Evolutionary conservation across 23 tunicate species (phyloP), one percentile per base, ranked within the genome.

Genomic region (Halocynthia roretzi): DNA sequence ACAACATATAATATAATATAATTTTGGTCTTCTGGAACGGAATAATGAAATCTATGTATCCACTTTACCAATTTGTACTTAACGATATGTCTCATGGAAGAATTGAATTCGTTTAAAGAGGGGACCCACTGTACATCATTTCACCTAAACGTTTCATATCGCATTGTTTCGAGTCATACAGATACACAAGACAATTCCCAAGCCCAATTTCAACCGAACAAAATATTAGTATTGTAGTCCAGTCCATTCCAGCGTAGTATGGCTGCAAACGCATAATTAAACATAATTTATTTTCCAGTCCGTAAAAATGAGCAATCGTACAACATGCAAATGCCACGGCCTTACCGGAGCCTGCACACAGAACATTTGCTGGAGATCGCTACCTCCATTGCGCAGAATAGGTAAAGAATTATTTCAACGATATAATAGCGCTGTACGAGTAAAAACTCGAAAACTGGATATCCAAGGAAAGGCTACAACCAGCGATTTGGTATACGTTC

Each of bases 251-350:
- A n/a, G n/a, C n/a, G 71, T 67, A 2, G 71, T 67, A n/a, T n/a
- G n/a, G n/a, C n/a, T n/a, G n/a, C n/a, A n/a, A n/a, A n/a, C 71
- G 5, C 71, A 19, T 19, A 11, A 19, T 11, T 67, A n/a, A 21
- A 11, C 12, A 67, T 67, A 4, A 21, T 10, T 5, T 14, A 21
- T 70, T 19, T 80, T 94, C 66, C 77, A 94, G 99, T 87, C 75
- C 17, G 91, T 90, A 6, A 66, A 70, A 7, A 73, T 50, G 50
- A 82, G 65, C 53, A 82, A 63, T 23, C 61, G 68, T 76, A 75
- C 64, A 15, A 68, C 80, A 5, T 85, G 93, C 58, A 89, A 88
- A 70, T 96, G 99, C 77, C 99, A 96, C 80, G 99, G 99, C 10
- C 63, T 96, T 14, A 71, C 89, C 56, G 99, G 96, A 5, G 71